These are phyloP conservation scores for Nemoura dubitans DNA, from an alignment of 2,888 invertebrate genomes.

Conservation along the genomic window DNA sequence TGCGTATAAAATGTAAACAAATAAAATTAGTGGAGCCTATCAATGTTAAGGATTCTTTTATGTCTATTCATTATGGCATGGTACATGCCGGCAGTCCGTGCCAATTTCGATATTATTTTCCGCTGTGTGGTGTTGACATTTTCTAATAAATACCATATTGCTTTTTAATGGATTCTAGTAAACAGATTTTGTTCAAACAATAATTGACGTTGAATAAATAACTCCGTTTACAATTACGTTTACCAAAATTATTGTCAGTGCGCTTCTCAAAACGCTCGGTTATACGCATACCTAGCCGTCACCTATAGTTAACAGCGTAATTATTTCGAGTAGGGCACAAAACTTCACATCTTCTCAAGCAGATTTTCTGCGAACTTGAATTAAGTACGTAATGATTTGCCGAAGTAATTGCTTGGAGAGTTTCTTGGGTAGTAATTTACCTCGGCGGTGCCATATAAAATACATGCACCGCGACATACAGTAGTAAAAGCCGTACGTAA, in stretches of 20 bases:
- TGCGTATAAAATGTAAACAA: conserved; percentile 35
- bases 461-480: neutral
- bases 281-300: neutral
- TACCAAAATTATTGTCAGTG: neutral
- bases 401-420: conserved; percentile 19
- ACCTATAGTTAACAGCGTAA: neutral
- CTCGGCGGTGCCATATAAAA: neutral
- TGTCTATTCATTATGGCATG: neutral
- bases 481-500: conserved; percentile 20
- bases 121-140: conserved; percentile 23
- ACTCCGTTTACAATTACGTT: neutral
- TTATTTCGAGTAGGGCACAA: neutral
- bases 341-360: neutral
- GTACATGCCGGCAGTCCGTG: neutral
- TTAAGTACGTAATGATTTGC: conserved; percentile 26
- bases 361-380: neutral
- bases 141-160: conserved; percentile 32
- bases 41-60: conserved; percentile 36
- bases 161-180: conserved; percentile 18
- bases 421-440: conserved; percentile 9
- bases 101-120: conserved; percentile 17
- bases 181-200: conserved; percentile 16
- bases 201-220: neutral
- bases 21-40: conserved; percentile 27
- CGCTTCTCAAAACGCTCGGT: neutral